Percentiles rank a stretch among this genome's conserved stretches.
Conservation (phyloP, 2,888 invertebrate species). For the Drosophila subsilvestris region DNA sequence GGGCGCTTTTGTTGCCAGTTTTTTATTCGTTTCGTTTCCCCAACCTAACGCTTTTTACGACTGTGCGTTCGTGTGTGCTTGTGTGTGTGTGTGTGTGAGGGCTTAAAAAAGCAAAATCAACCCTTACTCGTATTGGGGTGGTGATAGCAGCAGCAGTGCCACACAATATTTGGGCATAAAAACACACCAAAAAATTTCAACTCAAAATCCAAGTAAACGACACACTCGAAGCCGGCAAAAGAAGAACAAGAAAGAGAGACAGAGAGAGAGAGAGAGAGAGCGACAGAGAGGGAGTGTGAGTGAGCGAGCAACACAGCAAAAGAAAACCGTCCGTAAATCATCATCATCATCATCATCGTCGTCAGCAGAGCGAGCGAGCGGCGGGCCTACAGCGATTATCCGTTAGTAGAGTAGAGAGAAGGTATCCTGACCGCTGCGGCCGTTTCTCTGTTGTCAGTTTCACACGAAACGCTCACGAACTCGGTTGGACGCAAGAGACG, state of each 20-base stretch:
- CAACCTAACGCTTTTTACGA: constrained; percentile 35
- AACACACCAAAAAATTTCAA: constrained; percentile 50
- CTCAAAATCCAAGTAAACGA: constrained; percentile 51
- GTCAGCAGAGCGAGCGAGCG: constrained; percentile 5
- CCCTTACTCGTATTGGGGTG: constrained; percentile 71
- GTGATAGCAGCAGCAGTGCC: constrained; percentile 19
- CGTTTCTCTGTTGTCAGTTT: constrained; percentile 80
- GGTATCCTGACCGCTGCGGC: constrained; percentile 67
- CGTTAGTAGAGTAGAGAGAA: constrained; percentile 42
- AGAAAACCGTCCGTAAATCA: constrained; percentile 30
- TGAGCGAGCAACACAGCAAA: neutral
- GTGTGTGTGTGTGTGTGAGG: constrained; percentile 16
- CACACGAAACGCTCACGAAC: constrained; percentile 82
- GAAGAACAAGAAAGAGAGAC: constrained; percentile 13
- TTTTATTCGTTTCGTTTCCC: constrained; percentile 53
- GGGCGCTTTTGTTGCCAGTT: constrained; percentile 45
- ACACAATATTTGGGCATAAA: constrained; percentile 64
- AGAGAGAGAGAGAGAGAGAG: constrained; percentile 7
- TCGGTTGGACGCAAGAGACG: constrained; percentile 76
- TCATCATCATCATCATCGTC: constrained; percentile 38
- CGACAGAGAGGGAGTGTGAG: neutral
- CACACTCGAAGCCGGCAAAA: neutral
- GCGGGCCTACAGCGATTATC: constrained; percentile 62
- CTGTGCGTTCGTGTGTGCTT: constrained; percentile 23
- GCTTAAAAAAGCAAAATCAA: constrained; percentile 53